Percentiles rank a stretch among this genome's conserved stretches.
Evolutionary conservation across 2,888 invertebrate species (phyloP).

Genomic region (Nematopogon swammerdamellus): DNA sequence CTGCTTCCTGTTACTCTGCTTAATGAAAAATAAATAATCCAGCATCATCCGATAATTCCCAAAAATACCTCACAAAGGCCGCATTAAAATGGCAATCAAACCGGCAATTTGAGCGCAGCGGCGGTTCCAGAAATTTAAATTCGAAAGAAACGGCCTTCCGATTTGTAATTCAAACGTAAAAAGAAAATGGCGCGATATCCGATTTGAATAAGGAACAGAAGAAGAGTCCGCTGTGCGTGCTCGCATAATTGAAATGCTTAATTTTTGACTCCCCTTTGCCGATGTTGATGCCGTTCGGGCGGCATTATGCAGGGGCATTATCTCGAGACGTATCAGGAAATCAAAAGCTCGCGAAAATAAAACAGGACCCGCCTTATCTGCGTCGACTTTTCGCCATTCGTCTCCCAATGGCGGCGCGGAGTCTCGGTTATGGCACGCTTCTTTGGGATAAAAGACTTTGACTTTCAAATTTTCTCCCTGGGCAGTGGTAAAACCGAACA

Average conservation of each 20-base stretch:
- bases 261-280: constrained; percentile 11
- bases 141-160: constrained; percentile 42
- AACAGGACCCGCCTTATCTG: too few species aligned
- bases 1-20: neutral
- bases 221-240: constrained; percentile 5
- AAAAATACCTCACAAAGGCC: constrained; percentile 30
- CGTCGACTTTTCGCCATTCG: too few species aligned
- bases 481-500: too few species aligned
- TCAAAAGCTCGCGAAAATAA: too few species aligned
- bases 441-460: too few species aligned
- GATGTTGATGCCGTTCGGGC: neutral
- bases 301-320: neutral
- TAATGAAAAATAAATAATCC: constrained; percentile 4
- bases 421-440: too few species aligned
- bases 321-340: neutral
- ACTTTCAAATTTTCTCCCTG: too few species aligned
- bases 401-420: too few species aligned
- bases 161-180: constrained; percentile 52
- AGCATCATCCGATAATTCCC: constrained; percentile 20
- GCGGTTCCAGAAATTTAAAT: constrained; percentile 35
- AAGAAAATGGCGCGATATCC: constrained; percentile 37
- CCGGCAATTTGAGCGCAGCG: constrained; percentile 41
- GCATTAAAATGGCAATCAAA: constrained; percentile 50
- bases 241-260: constrained; percentile 11
- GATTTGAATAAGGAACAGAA: constrained; percentile 38